Evolutionary conservation across 2,888 invertebrate species (phyloP).

Genomic region (Calliopum simillimum): DNA sequence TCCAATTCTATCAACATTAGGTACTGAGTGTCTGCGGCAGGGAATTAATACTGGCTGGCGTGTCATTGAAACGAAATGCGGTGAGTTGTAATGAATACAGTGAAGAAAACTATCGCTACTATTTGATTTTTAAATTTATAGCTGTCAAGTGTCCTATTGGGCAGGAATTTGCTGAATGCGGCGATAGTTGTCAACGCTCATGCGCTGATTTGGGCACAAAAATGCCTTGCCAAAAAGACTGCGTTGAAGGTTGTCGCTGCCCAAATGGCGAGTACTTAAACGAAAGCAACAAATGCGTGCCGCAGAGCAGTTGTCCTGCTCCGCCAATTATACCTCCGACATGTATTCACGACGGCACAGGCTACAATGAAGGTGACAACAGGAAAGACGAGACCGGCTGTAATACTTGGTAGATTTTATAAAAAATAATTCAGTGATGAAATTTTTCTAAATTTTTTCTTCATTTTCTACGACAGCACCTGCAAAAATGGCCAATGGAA

Average conservation of each 20-base stretch:
- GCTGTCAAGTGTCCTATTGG: slow-evolving; percentile 82
- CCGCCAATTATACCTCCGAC: too few species aligned
- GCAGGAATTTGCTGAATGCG: slow-evolving; percentile 86
- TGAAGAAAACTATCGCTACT: neutral
- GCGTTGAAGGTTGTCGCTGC: slow-evolving; percentile 93
- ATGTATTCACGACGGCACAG: slow-evolving; percentile 81
- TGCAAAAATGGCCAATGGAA: too few species aligned
- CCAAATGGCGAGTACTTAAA: slow-evolving; percentile 82
- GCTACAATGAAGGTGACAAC: slow-evolving; percentile 80
- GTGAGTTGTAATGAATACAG: slow-evolving; percentile 69
- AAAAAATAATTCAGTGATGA: too few species aligned
- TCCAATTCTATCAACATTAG: slow-evolving; percentile 84
- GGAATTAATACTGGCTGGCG: slow-evolving; percentile 84
- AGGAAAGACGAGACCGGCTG: too few species aligned
- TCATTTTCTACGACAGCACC: too few species aligned
- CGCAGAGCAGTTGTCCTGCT: slow-evolving; percentile 79
- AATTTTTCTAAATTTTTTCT: slow-evolving; percentile 81
- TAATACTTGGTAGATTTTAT: too few species aligned
- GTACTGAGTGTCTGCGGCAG: slow-evolving; percentile 79
- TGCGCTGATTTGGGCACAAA: slow-evolving; percentile 73
- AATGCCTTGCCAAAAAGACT: slow-evolving; percentile 66
- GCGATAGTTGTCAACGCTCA: slow-evolving; percentile 82
- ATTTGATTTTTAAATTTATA: slow-evolving; percentile 53
- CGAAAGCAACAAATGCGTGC: slow-evolving; percentile 78
- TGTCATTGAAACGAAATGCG: slow-evolving; percentile 79